phyloP scores from a whole-genome alignment of 2,888 invertebrate genomes.

The Ichneumoninae sp. region DNA sequence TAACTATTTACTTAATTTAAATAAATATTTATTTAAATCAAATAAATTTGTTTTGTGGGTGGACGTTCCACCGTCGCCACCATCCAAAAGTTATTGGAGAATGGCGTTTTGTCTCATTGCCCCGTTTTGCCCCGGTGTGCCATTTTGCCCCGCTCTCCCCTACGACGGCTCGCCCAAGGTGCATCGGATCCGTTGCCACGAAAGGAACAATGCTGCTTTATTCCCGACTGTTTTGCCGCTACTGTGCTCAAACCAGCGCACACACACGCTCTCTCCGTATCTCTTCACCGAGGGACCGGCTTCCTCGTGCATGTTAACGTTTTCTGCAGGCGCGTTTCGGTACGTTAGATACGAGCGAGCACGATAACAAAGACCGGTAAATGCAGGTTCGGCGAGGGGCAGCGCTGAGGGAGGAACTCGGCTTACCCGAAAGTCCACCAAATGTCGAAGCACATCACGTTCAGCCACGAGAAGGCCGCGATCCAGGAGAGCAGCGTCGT shows the following conservation, averaged over 20 bases:
- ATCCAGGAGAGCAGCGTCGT: slow-evolving; percentile 89
- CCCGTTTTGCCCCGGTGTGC: no score
- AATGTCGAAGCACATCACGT: slow-evolving; percentile 93
- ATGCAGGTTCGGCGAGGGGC: not conserved
- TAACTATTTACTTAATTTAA: no score
- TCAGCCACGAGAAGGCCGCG: slow-evolving; percentile 91
- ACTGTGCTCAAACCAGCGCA: not conserved
- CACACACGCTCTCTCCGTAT: not conserved
- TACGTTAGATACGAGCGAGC: not conserved
- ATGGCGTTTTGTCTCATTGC: no score
- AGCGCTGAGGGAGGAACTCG: slow-evolving; percentile 30
- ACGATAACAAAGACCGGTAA: slow-evolving; percentile 46
- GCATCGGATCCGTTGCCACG: slow-evolving; percentile 41
- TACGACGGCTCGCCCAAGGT: slow-evolving; percentile 10
- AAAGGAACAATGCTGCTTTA: slow-evolving; percentile 40
- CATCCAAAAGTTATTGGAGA: no score
- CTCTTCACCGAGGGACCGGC: not conserved
- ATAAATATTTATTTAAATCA: no score
- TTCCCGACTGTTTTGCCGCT: slow-evolving; percentile 42
- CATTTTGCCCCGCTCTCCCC: no score
- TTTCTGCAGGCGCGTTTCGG: slow-evolving; percentile 28
- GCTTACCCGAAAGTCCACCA: slow-evolving; percentile 93
- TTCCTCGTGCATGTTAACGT: slow-evolving; percentile 25
- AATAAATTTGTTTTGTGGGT: no score
- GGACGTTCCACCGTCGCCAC: no score